Evolutionary conservation across 2,113 vertebrate genomes (phyloP), one percentile per base, ranked within the genome.

Genomic region (Perca schrenkii): DNA sequence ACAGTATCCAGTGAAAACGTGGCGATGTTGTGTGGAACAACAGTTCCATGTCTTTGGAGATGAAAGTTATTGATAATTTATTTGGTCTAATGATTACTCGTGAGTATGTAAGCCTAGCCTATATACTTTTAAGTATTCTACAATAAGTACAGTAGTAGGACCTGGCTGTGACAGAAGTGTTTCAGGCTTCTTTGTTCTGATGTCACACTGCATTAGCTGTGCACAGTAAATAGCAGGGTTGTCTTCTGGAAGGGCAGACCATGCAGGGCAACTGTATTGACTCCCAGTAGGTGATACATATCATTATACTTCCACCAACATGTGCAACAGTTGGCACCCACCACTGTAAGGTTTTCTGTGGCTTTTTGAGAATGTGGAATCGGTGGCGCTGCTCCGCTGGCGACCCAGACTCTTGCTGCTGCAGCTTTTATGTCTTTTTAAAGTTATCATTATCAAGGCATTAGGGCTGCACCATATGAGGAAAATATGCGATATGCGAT

Each of bases 191-290:
- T 25, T 50, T 50, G 65, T 50, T 67, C 46, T 50, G 14, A 67
- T 67, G 65, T 50, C 65, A 67, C 47, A 28, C 13, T 67, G 46
- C 16, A 31, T 67, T 67, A 67, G 15, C 22, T 67, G 61, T 63
- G 15, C 46, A 31, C 15, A 28, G 65, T 50, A 47, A 50, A 17
- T 49, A 67, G 4, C 16, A 67, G 46, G 50, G 43, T 13, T 66
- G 40, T 6, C 25, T 31, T 49, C 14, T 66, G 3, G 25, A 53
- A 28, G 25, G 52, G 25, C 16, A 21, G 28, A 36, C 28, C 19
- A n/a, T 36, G 49, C 28, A 36, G 19, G 19, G 50, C 49, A 28
- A 12, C 4, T 13, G 4, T 13, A 52, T n/a, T 6, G 49, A 34
- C 17, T 53, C 46, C 63, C 40, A 61, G 60, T 21, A 36, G 19